Evolutionary conservation across 2,113 vertebrate species (phyloP), one percentile per base, ranked within the genome.

Genomic region (Baryphthengus martii): DNA sequence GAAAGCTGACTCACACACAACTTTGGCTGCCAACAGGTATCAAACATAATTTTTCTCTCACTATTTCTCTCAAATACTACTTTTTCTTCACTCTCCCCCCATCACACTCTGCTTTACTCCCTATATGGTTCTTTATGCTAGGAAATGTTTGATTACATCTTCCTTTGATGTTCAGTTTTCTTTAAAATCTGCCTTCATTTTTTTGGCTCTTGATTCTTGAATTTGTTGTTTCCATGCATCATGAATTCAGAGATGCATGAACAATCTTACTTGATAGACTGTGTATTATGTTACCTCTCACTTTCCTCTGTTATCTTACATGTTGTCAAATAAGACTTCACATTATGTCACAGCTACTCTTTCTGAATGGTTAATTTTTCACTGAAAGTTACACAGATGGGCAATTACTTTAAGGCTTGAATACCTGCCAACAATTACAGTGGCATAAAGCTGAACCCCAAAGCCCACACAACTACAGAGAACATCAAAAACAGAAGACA

Each of bases 351-450:
- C 84, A 94, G 92, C 63, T 94, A 78, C 65, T 94, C 61, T 74
- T 94, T 81, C 58, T 81, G 72, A 94, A 95, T 82, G 45, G 94
- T 74, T 96, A 89, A 82, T 79, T 94, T 92, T 94, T 92, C 72
- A 78, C 88, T 88, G 71, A 65, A 83, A 93, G 83, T 95, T 96
- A 95, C 88, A 92, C 95, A 97, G 89, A 97, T 89, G 88, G 92
- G 75, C 90, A 92, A 88, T 95, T 96, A 96, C 96, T 94, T 89
- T 88, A 89, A 92, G 77, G 68, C 35, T 95, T 95, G 96, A 95
- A 82, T 81, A 95, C 87, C 77, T 95, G 96, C 96, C 92, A 96
- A 40, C 39, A 74, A 94, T 17, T 81, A 55, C 62, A 88, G 70
- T 62, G 37, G 76, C 79, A 83, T 45, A 63, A 87, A 95, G 29